These are phyloP conservation scores for Prosapia bicincta DNA, from an alignment of 2,888 invertebrate genomes.

Conservation along the genomic window DNA sequence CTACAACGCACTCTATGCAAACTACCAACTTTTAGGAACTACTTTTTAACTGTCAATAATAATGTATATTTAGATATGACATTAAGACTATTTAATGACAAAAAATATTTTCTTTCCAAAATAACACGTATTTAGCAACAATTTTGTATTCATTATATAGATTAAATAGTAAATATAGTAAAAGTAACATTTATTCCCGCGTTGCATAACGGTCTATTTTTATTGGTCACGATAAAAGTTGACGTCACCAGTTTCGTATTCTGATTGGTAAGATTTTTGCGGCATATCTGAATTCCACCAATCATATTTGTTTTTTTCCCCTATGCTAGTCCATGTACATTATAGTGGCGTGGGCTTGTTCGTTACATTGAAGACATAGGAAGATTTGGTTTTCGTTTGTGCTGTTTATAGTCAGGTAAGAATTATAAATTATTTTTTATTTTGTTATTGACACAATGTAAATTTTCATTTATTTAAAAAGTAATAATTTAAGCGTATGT, in stretches of 20 bases:
- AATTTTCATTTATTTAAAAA: constrained; percentile 45
- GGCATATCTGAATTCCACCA: constrained; percentile 58
- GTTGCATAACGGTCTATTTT: constrained; percentile 18
- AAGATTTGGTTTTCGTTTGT: constrained; percentile 56
- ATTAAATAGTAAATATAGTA: background rate
- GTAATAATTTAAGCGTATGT: constrained; percentile 42
- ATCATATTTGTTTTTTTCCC: constrained; percentile 47
- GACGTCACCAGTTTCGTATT: constrained; percentile 24
- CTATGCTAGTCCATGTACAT: constrained; percentile 52
- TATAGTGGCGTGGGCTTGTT: constrained; percentile 56
- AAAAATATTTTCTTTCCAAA: background rate
- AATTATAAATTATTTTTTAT: constrained; percentile 54
- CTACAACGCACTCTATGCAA: background rate
- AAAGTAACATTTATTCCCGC: constrained; percentile 18
- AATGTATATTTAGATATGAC: background rate
- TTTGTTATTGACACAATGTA: constrained; percentile 51
- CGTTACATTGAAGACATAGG: constrained; percentile 40
- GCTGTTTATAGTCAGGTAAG: constrained; percentile 57
- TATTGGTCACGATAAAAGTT: constrained; percentile 9
- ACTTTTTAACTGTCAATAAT: background rate
- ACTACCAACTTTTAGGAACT: background rate
- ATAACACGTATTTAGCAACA: background rate
- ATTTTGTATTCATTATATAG: background rate
- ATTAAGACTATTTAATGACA: background rate
- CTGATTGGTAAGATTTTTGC: constrained; percentile 56